Conservation (phyloP, 2,888 invertebrate species). For the Trachelus stipa region DNA sequence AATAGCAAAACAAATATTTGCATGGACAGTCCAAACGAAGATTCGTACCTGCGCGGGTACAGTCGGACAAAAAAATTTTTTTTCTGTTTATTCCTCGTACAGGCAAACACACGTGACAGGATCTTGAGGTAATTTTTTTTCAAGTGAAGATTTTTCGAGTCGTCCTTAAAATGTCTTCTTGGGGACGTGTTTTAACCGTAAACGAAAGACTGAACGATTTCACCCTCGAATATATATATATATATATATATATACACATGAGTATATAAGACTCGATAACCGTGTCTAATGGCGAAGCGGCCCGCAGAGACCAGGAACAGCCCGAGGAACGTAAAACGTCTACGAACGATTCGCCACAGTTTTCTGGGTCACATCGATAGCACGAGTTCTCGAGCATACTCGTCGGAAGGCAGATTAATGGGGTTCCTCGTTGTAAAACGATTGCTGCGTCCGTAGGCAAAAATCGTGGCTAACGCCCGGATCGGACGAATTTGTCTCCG, state of each 20-base stretch:
- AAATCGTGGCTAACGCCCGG: not conserved
- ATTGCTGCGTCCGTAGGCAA: not conserved
- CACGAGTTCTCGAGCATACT: not conserved
- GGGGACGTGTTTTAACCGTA: not conserved
- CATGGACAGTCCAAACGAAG: not conserved
- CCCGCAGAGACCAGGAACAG: not conserved
- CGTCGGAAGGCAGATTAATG: not conserved
- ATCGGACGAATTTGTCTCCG: not conserved
- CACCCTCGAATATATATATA: too few relatives aligned
- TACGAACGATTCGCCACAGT: not conserved
- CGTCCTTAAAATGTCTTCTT: not conserved
- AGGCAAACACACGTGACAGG: not conserved
- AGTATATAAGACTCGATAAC: too few relatives aligned
- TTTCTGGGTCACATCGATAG: not conserved
- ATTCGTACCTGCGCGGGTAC: not conserved
- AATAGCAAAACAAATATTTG: not conserved
- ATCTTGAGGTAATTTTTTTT: not conserved
- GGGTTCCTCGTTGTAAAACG: not conserved
- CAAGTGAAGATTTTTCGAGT: not conserved
- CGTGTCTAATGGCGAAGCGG: not conserved
- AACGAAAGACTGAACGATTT: not conserved
- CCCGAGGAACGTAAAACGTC: not conserved
- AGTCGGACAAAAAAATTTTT: not conserved
- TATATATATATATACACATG: too few relatives aligned
- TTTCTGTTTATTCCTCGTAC: not conserved